Evolutionary conservation across 2,888 invertebrate species (phyloP).

Genomic region (Sphaeridia pumilis): DNA sequence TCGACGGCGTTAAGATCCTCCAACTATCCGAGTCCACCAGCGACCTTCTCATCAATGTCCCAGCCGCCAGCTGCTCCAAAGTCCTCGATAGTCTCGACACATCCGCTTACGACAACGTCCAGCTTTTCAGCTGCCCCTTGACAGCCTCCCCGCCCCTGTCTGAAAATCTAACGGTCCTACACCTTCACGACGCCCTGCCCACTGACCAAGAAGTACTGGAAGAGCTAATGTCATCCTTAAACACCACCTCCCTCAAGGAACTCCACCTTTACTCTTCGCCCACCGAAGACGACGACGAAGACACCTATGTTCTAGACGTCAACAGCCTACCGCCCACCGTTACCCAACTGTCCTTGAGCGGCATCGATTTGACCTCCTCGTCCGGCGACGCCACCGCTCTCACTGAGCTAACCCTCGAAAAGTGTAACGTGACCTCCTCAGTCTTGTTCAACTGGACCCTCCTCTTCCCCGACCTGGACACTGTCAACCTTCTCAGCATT

Average conservation of each 20-base stretch:
- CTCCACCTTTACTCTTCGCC: neutral
- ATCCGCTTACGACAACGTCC: neutral
- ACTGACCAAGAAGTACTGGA: neutral
- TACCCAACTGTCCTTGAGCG: neutral
- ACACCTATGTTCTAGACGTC: neutral
- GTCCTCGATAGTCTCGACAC: neutral
- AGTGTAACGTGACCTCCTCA: neutral
- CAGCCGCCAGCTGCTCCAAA: neutral
- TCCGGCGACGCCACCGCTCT: neutral
- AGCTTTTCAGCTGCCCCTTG: neutral
- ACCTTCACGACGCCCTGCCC: neutral
- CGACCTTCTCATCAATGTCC: neutral
- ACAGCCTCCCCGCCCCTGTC: neutral
- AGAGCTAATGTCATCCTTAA: neutral
- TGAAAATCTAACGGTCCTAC: neutral
- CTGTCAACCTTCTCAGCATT: neutral
- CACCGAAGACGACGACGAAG: neutral
- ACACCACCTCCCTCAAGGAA: neutral
- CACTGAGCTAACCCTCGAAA: neutral
- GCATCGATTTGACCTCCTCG: neutral
- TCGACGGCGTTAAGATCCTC: slow-evolving; percentile 1
- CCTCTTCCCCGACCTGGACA: neutral
- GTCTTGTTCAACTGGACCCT: neutral
- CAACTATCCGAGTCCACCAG: neutral
- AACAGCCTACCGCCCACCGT: neutral